phyloP scores from a whole-genome alignment of 30 jellyfish, hydroid and myxozoan species.

The Hydra vulgaris region DNA sequence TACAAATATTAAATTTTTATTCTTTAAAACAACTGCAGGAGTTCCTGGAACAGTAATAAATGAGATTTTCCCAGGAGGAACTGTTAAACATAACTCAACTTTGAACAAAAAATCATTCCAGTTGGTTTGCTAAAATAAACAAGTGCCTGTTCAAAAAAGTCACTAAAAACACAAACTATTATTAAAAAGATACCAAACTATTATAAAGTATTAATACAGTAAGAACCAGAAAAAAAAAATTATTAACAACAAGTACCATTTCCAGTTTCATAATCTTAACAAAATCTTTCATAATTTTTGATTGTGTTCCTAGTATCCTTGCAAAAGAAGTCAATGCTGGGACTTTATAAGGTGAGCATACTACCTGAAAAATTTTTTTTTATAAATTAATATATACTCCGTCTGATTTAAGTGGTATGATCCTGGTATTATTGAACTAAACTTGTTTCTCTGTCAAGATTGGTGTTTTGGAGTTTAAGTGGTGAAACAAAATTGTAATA shows the following conservation, averaged over 20 bases:
- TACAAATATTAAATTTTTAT: slow-evolving; percentile 70
- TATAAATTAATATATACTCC: too few relatives aligned
- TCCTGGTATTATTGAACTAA: not conserved
- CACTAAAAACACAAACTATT: not conserved
- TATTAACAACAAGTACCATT: slow-evolving; percentile 39
- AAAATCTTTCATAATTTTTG: slow-evolving; percentile 68
- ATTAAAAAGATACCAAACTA: not conserved
- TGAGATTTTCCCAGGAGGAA: slow-evolving; percentile 69
- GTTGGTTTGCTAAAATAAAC: slow-evolving; percentile 24
- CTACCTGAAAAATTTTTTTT: slow-evolving; percentile 39
- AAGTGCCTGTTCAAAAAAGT: not conserved
- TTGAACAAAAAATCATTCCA: slow-evolving; percentile 24
- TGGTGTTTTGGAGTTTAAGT: too few relatives aligned
- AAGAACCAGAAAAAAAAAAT: not conserved
- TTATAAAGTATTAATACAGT: not conserved
- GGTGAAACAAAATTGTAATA: too few relatives aligned
- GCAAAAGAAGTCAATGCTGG: slow-evolving; percentile 84
- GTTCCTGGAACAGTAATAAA: slow-evolving; percentile 91
- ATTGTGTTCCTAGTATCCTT: slow-evolving; percentile 75
- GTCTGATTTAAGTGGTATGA: not conserved
- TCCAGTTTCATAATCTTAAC: slow-evolving; percentile 73
- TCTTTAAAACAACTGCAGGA: slow-evolving; percentile 84
- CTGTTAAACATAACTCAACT: slow-evolving; percentile 71
- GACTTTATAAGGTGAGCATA: slow-evolving; percentile 69
- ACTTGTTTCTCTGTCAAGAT: too few relatives aligned